These are phyloP conservation scores for Periophthalmus magnuspinnatus DNA, from an alignment of 2,797 vertebrate species.

Conservation along the genomic window DNA sequence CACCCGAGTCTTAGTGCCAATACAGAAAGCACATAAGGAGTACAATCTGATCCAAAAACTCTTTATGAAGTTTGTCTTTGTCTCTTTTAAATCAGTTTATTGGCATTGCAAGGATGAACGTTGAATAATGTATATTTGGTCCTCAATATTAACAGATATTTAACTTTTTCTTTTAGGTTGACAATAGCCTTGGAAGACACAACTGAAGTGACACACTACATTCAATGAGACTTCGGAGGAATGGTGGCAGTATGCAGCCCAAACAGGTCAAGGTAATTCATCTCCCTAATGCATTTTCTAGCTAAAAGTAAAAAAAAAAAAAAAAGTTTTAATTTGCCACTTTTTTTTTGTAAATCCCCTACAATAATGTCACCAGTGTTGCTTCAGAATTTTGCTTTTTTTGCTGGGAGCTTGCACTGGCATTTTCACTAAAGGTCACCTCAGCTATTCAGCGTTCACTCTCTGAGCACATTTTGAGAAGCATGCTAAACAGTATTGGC, in stretches of 20 bases:
- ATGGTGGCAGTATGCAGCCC: no score
- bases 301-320: neutral
- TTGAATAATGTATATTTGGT: no score
- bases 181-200: neutral
- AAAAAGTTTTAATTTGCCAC: conserved; percentile 20
- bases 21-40: neutral
- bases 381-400: conserved; percentile 39
- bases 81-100: neutral
- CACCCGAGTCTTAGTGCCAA: neutral
- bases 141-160: neutral
- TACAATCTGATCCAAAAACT: neutral
- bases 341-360: conserved; percentile 53
- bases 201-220: neutral
- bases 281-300: neutral
- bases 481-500: conserved; percentile 48
- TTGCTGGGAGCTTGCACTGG: conserved; percentile 52
- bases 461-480: conserved; percentile 32
- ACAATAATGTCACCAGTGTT: conserved; percentile 51
- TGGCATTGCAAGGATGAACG: neutral
- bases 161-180: neutral
- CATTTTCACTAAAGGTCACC: conserved; percentile 66
- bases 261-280: neutral
- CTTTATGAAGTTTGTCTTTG: no score
- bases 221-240: neutral
- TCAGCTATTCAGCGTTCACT: conserved; percentile 32